A percentile compares a stretch with the other conserved stretches of the same genome.
phyloP scores from a whole-genome alignment of 2,113 vertebrate genomes.

The Baryphthengus martii region DNA sequence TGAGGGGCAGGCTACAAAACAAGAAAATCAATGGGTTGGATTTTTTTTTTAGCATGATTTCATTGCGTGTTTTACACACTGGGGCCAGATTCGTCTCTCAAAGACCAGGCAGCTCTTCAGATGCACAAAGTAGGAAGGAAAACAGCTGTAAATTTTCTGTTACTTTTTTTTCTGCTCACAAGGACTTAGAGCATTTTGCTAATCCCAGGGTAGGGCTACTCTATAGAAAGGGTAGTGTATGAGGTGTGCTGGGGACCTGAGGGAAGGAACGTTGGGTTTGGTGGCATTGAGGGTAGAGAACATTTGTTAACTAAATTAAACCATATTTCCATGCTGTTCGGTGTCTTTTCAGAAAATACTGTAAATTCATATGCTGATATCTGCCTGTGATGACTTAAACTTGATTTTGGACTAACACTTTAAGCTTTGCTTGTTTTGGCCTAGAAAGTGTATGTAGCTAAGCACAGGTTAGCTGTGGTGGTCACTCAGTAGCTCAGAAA shows the following conservation, averaged over 20 bases:
- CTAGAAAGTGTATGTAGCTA: neutral
- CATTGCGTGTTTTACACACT: neutral
- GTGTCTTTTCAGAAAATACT: neutral
- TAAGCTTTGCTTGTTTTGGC: neutral
- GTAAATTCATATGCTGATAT: too few relatives aligned
- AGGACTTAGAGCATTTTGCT: fast-evolving
- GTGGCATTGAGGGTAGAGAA: neutral
- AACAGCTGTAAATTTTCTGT: neutral
- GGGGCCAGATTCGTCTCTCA: neutral
- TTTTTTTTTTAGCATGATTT: neutral
- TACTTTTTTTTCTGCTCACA: neutral
- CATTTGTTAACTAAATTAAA: neutral
- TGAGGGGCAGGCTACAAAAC: too few relatives aligned
- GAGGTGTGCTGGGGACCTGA: fast-evolving
- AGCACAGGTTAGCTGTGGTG: neutral
- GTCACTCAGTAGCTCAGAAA: neutral
- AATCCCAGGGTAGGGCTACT: neutral
- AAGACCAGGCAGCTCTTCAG: neutral
- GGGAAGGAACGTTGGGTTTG: too few relatives aligned
- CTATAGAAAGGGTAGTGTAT: fast-evolving
- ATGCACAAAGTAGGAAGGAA: neutral
- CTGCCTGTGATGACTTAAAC: neutral
- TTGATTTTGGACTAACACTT: neutral
- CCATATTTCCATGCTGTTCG: neutral
- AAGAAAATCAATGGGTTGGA: fast-evolving